phyloP scores from a whole-genome alignment of 2,888 invertebrate genomes.

The Homarus gammarus region DNA sequence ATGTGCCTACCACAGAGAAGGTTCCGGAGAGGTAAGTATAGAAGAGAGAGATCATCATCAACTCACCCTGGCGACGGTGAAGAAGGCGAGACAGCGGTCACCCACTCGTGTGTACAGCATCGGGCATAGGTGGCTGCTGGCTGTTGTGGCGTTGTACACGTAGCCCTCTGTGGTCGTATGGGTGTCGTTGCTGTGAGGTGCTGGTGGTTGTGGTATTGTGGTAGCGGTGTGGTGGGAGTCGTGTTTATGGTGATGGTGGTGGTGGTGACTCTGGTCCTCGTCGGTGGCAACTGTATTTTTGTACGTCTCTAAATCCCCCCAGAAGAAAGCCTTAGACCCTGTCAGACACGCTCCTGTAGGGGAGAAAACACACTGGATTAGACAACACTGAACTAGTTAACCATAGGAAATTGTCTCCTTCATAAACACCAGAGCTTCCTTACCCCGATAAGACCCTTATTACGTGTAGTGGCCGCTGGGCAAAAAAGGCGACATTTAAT shows the following conservation, averaged over 20 bases:
- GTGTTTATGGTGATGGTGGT: neutral
- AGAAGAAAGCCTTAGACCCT: neutral
- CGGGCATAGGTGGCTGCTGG: neutral
- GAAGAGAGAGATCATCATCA: too few relatives aligned
- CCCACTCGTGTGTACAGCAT: constrained; percentile 3
- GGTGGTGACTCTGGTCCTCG: neutral
- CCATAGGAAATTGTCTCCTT: too few relatives aligned
- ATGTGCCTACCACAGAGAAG: too few relatives aligned
- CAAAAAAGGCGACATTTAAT: too few relatives aligned
- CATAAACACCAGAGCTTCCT: too few relatives aligned
- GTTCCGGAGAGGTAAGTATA: too few relatives aligned
- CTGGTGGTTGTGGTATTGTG: neutral
- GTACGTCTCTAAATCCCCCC: neutral
- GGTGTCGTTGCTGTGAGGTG: neutral
- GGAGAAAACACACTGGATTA: too few relatives aligned
- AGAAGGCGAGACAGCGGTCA: constrained; percentile 28
- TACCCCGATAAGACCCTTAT: too few relatives aligned
- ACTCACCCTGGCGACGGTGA: constrained; percentile 30
- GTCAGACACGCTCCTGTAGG: neutral
- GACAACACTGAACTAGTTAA: too few relatives aligned
- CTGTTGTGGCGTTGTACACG: neutral
- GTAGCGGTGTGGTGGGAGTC: neutral
- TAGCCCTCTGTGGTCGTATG: neutral
- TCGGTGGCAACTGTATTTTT: neutral
- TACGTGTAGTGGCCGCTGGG: too few relatives aligned